These are phyloP conservation scores for Cottus gobio DNA, from an alignment of 2,113 vertebrate genomes.

Conservation along the genomic window DNA sequence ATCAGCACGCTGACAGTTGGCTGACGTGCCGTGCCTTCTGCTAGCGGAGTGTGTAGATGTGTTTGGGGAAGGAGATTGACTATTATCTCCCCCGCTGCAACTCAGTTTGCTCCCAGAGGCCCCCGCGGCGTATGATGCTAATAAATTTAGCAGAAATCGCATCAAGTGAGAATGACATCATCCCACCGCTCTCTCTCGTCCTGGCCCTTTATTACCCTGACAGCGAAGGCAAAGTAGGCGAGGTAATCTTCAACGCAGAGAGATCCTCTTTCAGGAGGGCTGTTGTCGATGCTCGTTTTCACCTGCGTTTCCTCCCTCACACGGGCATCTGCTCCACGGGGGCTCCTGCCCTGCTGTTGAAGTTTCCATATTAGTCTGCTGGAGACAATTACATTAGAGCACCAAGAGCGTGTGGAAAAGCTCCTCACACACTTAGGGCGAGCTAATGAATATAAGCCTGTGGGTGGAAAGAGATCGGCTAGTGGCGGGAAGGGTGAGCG, in stretches of 20 bases:
- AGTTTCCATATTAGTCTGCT: slow-evolving; percentile 74
- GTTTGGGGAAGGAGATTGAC: slow-evolving; percentile 26
- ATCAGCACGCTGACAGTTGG: slow-evolving; percentile 22
- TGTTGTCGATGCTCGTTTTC: slow-evolving; percentile 32
- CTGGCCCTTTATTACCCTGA: slow-evolving; percentile 18
- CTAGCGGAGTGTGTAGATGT: slow-evolving; percentile 36
- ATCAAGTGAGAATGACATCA: slow-evolving; percentile 77
- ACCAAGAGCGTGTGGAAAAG: slow-evolving; percentile 43
- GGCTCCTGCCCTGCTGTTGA: slow-evolving; percentile 23
- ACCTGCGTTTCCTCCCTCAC: slow-evolving; percentile 14
- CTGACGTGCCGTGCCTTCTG: not conserved
- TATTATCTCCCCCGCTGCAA: slow-evolving; percentile 27
- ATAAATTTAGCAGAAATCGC: slow-evolving; percentile 73
- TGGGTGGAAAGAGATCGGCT: slow-evolving; percentile 24
- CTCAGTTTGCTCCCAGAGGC: slow-evolving; percentile 57
- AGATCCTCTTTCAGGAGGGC: slow-evolving; percentile 69
- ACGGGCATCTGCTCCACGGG: slow-evolving; percentile 1
- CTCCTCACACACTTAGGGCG: slow-evolving; percentile 44
- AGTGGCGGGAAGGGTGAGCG: slow-evolving; percentile 3
- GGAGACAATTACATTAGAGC: slow-evolving; percentile 60
- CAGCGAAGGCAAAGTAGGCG: slow-evolving; percentile 20
- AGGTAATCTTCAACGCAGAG: slow-evolving; percentile 47
- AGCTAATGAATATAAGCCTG: slow-evolving; percentile 53
- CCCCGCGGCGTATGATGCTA: slow-evolving; percentile 57
- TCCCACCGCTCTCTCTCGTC: slow-evolving; percentile 14